These are phyloP conservation scores for Tachina grossa DNA, from an alignment of 2,888 invertebrate species.

Conservation along the genomic window DNA sequence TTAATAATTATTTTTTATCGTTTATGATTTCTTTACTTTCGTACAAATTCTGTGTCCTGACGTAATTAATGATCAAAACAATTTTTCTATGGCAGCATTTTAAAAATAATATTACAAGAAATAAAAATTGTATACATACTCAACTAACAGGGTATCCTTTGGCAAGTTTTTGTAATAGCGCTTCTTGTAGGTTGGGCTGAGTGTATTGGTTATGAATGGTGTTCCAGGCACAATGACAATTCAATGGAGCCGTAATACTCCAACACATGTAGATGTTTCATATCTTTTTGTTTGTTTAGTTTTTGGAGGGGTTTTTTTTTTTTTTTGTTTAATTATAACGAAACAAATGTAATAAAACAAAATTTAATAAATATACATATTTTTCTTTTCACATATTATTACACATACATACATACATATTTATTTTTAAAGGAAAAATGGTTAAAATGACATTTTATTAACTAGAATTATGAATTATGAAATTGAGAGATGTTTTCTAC, in stretches of 20 bases:
- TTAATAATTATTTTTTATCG: no score
- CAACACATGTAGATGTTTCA: slow-evolving; percentile 67
- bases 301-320: not conserved
- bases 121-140: slow-evolving; percentile 62
- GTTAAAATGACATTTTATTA: slow-evolving; percentile 16
- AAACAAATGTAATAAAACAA: slow-evolving; percentile 52
- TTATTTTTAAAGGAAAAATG: slow-evolving; percentile 8
- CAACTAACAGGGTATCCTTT: slow-evolving; percentile 66
- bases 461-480: slow-evolving; percentile 19
- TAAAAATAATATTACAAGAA: slow-evolving; percentile 22
- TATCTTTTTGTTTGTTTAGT: slow-evolving; percentile 50
- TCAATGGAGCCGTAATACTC: slow-evolving; percentile 61
- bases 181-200: slow-evolving; percentile 64
- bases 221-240: slow-evolving; percentile 64
- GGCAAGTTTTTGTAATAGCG: slow-evolving; percentile 58
- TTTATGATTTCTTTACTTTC: not conserved
- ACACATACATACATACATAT: not conserved
- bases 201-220: slow-evolving; percentile 61
- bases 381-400: not conserved
- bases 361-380: slow-evolving; percentile 46
- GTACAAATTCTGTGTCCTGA: not conserved
- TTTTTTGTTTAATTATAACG: slow-evolving; percentile 32
- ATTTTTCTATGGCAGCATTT: not conserved
- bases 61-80: not conserved
- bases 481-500: not conserved